Conservation (phyloP, 30 jellyfish, hydroid and myxozoan genomes). For the Chironex yamaguchii region DNA sequence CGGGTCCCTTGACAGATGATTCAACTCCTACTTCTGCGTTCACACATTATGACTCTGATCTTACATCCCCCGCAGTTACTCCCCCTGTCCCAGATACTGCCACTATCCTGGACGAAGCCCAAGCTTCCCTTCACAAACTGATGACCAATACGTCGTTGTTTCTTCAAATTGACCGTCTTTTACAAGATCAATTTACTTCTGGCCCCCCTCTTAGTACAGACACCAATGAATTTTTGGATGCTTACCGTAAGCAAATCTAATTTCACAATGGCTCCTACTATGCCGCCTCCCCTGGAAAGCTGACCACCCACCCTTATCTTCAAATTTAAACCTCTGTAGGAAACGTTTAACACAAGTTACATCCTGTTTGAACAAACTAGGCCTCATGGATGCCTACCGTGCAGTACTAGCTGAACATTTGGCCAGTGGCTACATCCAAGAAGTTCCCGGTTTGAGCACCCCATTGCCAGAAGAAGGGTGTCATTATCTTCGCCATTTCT, state of each 20-base stretch:
- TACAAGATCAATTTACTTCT: conserved; percentile 25
- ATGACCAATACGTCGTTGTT: conserved; percentile 22
- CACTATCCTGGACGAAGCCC: not conserved
- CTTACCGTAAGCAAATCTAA: conserved; percentile 12
- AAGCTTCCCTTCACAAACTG: conserved; percentile 8
- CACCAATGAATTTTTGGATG: conserved; percentile 18
- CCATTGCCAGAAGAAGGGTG: conserved; percentile 51
- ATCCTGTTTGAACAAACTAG: conserved; percentile 23
- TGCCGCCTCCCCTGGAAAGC: conserved; percentile 48
- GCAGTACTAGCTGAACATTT: conserved; percentile 36
- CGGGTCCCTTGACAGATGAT: conserved; percentile 30
- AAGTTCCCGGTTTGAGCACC: conserved; percentile 1
- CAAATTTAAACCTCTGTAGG: conserved; percentile 48
- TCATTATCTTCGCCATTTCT: conserved; percentile 45
- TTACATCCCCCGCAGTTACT: too few species aligned
- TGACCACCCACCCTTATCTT: conserved; percentile 69
- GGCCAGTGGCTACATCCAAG: conserved; percentile 35
- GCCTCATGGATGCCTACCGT: not conserved
- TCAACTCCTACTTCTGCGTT: not conserved
- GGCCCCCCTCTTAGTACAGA: too few species aligned
- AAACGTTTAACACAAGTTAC: conserved; percentile 21
- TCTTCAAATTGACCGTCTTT: conserved; percentile 28
- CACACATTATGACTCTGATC: too few species aligned
- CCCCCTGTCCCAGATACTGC: not conserved
- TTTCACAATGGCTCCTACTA: conserved; percentile 23